phyloP scores from a whole-genome alignment of 2,113 vertebrate species.

The Eulemur macaco region DNA sequence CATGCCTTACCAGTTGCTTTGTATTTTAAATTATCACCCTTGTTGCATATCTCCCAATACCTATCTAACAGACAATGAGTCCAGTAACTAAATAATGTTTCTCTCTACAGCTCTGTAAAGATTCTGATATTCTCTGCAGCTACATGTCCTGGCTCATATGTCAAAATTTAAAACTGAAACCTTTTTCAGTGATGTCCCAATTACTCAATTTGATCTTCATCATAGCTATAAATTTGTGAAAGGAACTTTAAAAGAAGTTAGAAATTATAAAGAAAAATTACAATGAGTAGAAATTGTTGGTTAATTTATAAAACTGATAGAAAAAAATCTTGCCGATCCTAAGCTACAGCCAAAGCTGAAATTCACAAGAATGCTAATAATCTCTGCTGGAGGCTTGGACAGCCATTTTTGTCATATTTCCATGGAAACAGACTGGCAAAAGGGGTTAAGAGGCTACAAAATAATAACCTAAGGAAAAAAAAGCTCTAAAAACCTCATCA shows the following conservation, averaged over 20 bases:
- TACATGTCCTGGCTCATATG: neutral
- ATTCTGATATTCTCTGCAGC: neutral
- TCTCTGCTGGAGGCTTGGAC: slow-evolving; percentile 47
- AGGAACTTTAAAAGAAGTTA: neutral
- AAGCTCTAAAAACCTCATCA: slow-evolving; percentile 74
- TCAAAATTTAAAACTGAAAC: slow-evolving; percentile 21
- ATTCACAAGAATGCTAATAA: slow-evolving; percentile 68
- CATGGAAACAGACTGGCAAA: slow-evolving; percentile 76
- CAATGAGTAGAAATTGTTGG: neutral
- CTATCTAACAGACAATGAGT: neutral
- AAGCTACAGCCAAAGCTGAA: slow-evolving; percentile 21
- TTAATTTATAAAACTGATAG: slow-evolving; percentile 19
- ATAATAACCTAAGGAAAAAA: slow-evolving; percentile 74
- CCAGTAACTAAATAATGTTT: neutral
- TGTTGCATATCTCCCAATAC: neutral
- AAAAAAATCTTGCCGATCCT: neutral
- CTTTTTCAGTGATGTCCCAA: neutral
- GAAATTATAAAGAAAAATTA: slow-evolving; percentile 14
- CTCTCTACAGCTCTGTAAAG: neutral
- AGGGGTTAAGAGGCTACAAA: slow-evolving; percentile 75
- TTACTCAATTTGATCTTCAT: neutral
- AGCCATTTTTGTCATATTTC: slow-evolving; percentile 74
- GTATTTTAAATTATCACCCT: neutral
- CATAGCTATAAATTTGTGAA: neutral
- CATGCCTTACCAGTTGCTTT: neutral